phyloP scores from a whole-genome alignment of 2,888 invertebrate species.

The Epicampocera succincta region DNA sequence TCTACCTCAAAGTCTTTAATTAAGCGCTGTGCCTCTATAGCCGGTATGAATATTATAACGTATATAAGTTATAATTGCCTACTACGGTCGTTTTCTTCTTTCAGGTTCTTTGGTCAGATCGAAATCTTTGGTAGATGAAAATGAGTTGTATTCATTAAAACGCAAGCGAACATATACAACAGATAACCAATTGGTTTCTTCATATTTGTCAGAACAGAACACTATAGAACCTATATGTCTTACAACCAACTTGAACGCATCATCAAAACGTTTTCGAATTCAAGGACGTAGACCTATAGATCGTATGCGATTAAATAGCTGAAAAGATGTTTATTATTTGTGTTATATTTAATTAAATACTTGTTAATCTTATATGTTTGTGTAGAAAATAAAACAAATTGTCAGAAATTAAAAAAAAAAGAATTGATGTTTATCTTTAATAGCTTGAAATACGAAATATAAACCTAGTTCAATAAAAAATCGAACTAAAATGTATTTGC shows the following conservation, averaged over 20 bases:
- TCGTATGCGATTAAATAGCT: constrained; percentile 77
- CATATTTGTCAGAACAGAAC: constrained; percentile 53
- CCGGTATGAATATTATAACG: constrained; percentile 71
- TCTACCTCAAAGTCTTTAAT: constrained; percentile 74
- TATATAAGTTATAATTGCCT: too few species aligned
- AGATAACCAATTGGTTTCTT: constrained; percentile 71
- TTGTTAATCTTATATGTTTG: not conserved
- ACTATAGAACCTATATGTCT: constrained; percentile 69
- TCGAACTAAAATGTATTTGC: too few species aligned
- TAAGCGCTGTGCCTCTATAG: constrained; percentile 79
- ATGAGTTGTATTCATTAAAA: constrained; percentile 72
- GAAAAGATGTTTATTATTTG: constrained; percentile 53
- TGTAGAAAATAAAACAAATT: too few species aligned
- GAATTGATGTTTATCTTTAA: too few species aligned
- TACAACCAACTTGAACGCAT: constrained; percentile 68
- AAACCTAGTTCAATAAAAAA: too few species aligned
- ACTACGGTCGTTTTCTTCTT: constrained; percentile 28
- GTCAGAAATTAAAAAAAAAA: too few species aligned
- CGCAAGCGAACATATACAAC: constrained; percentile 78
- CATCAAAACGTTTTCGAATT: constrained; percentile 79
- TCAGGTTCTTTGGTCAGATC: constrained; percentile 77
- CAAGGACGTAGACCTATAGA: constrained; percentile 79
- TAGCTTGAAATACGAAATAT: too few species aligned
- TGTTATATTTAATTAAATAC: constrained; percentile 11
- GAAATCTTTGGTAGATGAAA: constrained; percentile 72